These are phyloP conservation scores for Anarhynchus alexandrinus DNA, from an alignment of 2,113 vertebrate genomes.

Conservation along the genomic window DNA sequence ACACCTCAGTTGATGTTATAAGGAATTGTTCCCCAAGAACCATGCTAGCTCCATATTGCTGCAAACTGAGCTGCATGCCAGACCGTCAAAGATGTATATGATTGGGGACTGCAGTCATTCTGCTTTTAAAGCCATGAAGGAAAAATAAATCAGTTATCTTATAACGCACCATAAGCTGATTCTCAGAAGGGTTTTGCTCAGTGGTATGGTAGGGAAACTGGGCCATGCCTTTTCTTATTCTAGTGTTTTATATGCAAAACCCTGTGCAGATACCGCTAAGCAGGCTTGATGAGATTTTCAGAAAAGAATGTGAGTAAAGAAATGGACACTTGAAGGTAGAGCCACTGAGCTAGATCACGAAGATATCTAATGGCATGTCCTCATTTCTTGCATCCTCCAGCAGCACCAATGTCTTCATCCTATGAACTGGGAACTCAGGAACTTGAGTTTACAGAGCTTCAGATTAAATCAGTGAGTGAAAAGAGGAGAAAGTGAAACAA, in stretches of 20 bases:
- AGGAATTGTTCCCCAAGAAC: not conserved
- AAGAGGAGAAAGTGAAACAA: conserved; percentile 68
- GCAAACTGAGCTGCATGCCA: not conserved
- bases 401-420: not conserved
- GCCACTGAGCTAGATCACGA: not conserved
- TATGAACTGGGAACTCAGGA: not conserved
- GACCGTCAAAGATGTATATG: not conserved
- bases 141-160: not conserved
- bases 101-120: not conserved
- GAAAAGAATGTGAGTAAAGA: not conserved
- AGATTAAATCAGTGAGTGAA: conserved; percentile 8
- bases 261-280: not conserved
- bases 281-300: not conserved
- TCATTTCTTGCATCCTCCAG: not conserved
- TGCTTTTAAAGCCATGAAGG: not conserved
- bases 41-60: not conserved
- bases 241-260: not conserved
- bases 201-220: not conserved
- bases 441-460: not conserved
- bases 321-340: not conserved
- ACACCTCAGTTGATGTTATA: not conserved
- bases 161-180: not conserved
- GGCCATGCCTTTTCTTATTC: not conserved
- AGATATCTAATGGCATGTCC: not conserved
- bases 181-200: not conserved